phyloP scores from a whole-genome alignment of 2,113 vertebrate species.

The Nannobrachium achirus region DNA sequence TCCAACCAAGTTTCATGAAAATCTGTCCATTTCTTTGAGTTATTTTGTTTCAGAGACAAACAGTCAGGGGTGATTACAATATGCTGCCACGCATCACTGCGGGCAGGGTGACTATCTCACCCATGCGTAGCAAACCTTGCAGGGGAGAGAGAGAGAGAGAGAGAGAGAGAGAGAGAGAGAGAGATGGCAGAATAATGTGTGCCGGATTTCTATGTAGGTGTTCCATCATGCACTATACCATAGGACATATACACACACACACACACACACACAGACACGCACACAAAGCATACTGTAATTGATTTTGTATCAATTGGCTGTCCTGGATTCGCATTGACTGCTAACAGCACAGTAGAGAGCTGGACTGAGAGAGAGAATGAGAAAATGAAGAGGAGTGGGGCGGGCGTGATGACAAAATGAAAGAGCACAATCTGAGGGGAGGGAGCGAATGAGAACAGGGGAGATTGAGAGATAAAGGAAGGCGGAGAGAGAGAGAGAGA shows the following conservation, averaged over 20 bases:
- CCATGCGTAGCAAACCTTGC: too few relatives aligned
- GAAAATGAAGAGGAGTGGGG: too few relatives aligned
- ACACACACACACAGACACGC: slow-evolving; percentile 26
- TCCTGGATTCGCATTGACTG: slow-evolving; percentile 73
- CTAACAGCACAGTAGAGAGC: slow-evolving; percentile 54
- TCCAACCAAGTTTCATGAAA: too few relatives aligned
- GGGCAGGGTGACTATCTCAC: too few relatives aligned
- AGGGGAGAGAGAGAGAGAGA: slow-evolving; percentile 25
- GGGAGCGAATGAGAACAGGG: slow-evolving; percentile 27
- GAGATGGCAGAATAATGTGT: slow-evolving; percentile 65
- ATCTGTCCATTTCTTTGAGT: too few relatives aligned
- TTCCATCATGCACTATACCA: slow-evolving; percentile 29
- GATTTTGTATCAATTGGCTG: slow-evolving; percentile 74
- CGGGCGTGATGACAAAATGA: too few relatives aligned
- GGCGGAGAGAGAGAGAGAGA: background rate
- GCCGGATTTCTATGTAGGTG: slow-evolving; percentile 67
- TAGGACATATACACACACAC: slow-evolving; percentile 29
- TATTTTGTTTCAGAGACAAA: too few relatives aligned
- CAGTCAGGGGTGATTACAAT: too few relatives aligned
- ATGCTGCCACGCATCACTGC: too few relatives aligned
- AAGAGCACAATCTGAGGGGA: too few relatives aligned
- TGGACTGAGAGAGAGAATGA: slow-evolving; percentile 24
- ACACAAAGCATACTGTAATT: slow-evolving; percentile 64
- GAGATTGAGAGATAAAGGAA: slow-evolving; percentile 10
- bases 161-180: background rate